Evolutionary conservation across 35 echinoderm and acorn worm genomes (phyloP).

Genomic region (Strongylocentrotus purpuratus): DNA sequence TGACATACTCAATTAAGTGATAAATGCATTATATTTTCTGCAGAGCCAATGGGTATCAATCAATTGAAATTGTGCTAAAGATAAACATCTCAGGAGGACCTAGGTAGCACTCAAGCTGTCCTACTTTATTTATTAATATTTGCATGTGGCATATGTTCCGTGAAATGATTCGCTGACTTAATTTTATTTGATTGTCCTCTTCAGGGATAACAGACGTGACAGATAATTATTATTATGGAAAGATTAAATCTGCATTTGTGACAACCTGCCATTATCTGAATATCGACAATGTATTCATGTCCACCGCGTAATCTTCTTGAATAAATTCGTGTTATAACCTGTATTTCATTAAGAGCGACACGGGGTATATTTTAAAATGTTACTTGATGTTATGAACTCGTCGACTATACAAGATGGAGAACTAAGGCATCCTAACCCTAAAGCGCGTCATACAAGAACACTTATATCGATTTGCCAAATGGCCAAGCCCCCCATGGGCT

Average conservation of each 20-base stretch:
- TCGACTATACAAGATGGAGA: neutral
- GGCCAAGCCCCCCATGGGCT: constrained; percentile 33
- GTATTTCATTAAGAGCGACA: neutral
- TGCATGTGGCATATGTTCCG: neutral
- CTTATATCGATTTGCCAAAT: constrained; percentile 49
- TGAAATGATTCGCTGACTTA: neutral
- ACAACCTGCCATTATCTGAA: neutral
- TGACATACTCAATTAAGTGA: constrained; percentile 4
- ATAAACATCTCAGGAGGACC: neutral
- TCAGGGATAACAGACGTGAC: neutral
- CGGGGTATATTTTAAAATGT: neutral
- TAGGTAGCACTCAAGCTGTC: neutral
- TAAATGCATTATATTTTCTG: neutral
- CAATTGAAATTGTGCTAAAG: neutral
- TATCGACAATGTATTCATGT: neutral
- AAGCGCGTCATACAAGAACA: constrained; percentile 31
- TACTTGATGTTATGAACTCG: neutral
- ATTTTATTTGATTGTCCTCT: neutral
- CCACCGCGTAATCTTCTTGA: neutral
- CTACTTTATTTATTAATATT: neutral
- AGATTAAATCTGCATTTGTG: neutral
- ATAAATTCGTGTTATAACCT: neutral
- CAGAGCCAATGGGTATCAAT: neutral
- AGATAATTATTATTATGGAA: neutral
- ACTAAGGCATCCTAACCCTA: constrained; percentile 1